A percentile compares a stretch with the other conserved stretches of the same genome.
phyloP scores from a whole-genome alignment of 2,113 vertebrate genomes.

The Thalassarche chlororhynchos region DNA sequence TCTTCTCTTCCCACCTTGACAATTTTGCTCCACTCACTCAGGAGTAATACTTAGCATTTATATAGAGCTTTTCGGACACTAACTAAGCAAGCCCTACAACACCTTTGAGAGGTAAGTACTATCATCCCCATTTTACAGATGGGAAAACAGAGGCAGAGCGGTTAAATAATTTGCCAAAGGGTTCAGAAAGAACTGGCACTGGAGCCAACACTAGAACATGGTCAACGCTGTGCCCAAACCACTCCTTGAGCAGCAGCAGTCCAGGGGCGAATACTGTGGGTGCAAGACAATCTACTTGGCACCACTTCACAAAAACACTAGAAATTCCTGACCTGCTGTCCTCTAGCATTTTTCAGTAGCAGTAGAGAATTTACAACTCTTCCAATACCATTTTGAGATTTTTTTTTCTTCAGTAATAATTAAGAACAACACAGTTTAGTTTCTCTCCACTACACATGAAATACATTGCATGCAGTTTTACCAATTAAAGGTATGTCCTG shows the following conservation, averaged over 20 bases:
- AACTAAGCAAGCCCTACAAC: neutral
- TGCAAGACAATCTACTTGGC: slow-evolving; percentile 22
- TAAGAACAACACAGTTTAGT: slow-evolving; percentile 32
- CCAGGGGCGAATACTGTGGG: slow-evolving; percentile 30
- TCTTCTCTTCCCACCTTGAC: slow-evolving; percentile 23
- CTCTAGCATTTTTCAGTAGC: slow-evolving; percentile 7
- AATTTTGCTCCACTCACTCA: slow-evolving; percentile 47
- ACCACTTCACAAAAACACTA: slow-evolving; percentile 23
- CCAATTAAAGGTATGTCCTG: slow-evolving; percentile 21
- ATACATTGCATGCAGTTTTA: slow-evolving; percentile 53
- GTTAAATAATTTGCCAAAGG: slow-evolving; percentile 34
- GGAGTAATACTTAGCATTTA: slow-evolving; percentile 36
- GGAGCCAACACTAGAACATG: neutral
- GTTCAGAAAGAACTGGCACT: neutral
- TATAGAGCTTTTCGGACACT: slow-evolving; percentile 13
- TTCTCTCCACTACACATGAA: slow-evolving; percentile 46
- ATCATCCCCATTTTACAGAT: slow-evolving; percentile 48
- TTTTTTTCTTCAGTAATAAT: neutral
- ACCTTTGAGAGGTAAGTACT: neutral
- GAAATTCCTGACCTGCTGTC: slow-evolving; percentile 35
- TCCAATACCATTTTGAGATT: neutral
- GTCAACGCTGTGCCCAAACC: neutral
- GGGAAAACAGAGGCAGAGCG: slow-evolving; percentile 58
- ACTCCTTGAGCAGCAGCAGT: neutral
- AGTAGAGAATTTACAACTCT: slow-evolving; percentile 26